Evolutionary conservation across 2,113 vertebrate genomes (phyloP).

Genomic region (Halcyon malimbica): DNA sequence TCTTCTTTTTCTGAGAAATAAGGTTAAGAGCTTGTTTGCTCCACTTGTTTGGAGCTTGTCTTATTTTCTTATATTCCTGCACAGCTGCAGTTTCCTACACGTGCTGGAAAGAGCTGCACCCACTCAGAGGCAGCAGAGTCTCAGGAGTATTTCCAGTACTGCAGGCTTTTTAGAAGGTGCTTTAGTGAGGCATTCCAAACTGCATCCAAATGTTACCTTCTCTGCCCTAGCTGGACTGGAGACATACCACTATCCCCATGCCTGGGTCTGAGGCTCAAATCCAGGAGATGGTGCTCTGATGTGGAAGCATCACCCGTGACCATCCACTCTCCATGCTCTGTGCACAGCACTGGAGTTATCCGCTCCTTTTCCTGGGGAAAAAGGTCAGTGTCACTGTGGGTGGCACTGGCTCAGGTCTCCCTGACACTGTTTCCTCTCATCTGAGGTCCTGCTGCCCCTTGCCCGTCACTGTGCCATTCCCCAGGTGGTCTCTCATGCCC

Average conservation of each 20-base stretch:
- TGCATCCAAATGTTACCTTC: background rate
- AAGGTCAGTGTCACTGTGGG: background rate
- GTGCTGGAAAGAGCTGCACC: background rate
- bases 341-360: background rate
- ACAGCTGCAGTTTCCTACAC: background rate
- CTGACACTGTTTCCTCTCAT: background rate
- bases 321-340: fast-evolving
- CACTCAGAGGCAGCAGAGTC: background rate
- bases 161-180: background rate
- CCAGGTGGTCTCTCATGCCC: background rate
- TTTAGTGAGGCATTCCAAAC: background rate
- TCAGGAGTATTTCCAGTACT: background rate
- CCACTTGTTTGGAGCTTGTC: background rate
- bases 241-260: fast-evolving
- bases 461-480: fast-evolving
- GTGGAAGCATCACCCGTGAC: background rate
- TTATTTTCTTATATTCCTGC: background rate
- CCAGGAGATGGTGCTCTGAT: background rate
- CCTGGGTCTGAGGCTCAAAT: background rate
- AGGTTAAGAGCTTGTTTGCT: background rate
- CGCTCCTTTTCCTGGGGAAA: background rate
- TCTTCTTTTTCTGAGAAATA: background rate
- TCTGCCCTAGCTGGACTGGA: background rate
- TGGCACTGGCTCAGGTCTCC: background rate
- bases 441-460: fast-evolving